phyloP scores from a whole-genome alignment of 2,113 vertebrate genomes.

The Triplophysa tibetana region DNA sequence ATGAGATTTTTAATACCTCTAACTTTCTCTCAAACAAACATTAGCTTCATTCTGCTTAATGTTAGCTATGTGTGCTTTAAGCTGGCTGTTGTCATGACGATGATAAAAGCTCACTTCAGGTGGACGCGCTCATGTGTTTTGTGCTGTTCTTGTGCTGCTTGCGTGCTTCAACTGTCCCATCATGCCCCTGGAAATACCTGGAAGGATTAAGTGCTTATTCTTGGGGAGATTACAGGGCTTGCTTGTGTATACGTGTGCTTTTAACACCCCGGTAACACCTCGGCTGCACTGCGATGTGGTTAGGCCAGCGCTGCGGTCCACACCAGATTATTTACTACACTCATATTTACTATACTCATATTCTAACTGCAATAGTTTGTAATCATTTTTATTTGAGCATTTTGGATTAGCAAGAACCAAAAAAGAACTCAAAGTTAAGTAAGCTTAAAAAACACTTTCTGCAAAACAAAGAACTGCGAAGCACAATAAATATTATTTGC shows the following conservation, averaged over 20 bases:
- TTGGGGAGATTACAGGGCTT: conserved; percentile 55
- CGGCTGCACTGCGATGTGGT: background rate
- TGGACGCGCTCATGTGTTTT: conserved; percentile 8
- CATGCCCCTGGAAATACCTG: conserved; percentile 15
- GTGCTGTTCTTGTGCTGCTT: conserved; percentile 45
- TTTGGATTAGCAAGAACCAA: background rate
- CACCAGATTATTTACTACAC: background rate
- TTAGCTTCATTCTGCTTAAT: background rate
- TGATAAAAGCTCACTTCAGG: conserved; percentile 15
- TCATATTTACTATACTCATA: background rate
- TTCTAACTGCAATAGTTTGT: conserved; percentile 5
- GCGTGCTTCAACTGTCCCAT: conserved; percentile 48
- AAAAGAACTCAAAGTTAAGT: background rate
- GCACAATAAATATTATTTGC: too few species aligned
- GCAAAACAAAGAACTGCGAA: too few species aligned
- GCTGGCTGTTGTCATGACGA: conserved; percentile 1
- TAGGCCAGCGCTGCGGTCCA: background rate
- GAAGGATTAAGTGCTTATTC: conserved; percentile 46
- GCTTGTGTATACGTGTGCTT: conserved; percentile 51
- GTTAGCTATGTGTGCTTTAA: background rate
- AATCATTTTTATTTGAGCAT: background rate
- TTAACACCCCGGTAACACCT: background rate
- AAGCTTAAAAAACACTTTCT: background rate
- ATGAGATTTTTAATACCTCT: background rate
- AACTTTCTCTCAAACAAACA: background rate